A percentile compares a stretch with the other conserved stretches of the same genome.
These are phyloP conservation scores for Pantelozetes paolii DNA, from an alignment of 2,888 invertebrate genomes.

Conservation along the genomic window DNA sequence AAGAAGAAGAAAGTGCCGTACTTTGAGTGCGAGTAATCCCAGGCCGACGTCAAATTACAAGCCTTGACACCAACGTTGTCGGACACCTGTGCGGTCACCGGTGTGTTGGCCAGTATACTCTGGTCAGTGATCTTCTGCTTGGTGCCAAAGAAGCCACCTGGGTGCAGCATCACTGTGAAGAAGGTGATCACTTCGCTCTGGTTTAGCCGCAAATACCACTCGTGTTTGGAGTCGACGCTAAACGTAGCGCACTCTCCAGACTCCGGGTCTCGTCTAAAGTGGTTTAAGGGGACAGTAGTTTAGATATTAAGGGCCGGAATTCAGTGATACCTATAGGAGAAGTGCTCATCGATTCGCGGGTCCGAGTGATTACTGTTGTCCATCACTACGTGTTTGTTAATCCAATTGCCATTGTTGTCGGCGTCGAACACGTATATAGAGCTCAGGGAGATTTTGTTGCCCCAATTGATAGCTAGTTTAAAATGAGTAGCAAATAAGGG, in stretches of 20 bases:
- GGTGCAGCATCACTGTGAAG: constrained; percentile 11
- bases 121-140: neutral
- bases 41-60: neutral
- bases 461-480: constrained; percentile 5
- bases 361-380: neutral
- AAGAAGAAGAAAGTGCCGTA: constrained; percentile 22
- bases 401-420: neutral
- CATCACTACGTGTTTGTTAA: neutral
- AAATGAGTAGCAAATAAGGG: neutral
- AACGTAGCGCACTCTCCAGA: neutral
- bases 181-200: neutral
- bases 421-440: neutral
- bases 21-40: constrained; percentile 5
- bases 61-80: neutral
- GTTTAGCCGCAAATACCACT: neutral
- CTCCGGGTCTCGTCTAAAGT: neutral
- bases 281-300: neutral
- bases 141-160: constrained; percentile 8
- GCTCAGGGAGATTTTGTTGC: neutral
- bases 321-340: neutral
- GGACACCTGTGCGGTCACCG: constrained; percentile 13
- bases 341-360: neutral
- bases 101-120: neutral
- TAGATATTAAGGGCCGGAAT: too few relatives aligned
- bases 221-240: neutral